Evolutionary conservation across 2,113 vertebrate species (phyloP).

Genomic region (Anolis sagrei): DNA sequence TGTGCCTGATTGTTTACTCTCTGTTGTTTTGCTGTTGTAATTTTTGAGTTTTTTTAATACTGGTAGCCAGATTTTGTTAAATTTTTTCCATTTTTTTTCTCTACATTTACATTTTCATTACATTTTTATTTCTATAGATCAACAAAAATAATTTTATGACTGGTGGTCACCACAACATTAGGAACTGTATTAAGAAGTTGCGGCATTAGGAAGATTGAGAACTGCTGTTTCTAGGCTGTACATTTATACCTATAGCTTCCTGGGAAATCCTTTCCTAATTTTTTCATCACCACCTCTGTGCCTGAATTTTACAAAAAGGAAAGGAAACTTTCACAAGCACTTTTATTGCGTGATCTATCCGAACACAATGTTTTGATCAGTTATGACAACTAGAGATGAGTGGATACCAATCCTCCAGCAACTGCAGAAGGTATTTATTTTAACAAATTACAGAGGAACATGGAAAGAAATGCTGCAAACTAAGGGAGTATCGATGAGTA

Average conservation of each 20-base stretch:
- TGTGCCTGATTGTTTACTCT: too few species aligned
- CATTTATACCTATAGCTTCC: conserved; percentile 28
- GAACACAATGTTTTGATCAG: conserved; percentile 78
- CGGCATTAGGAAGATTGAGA: too few species aligned
- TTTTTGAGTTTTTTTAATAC: too few species aligned
- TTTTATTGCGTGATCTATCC: conserved; percentile 42
- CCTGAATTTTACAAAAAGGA: not conserved
- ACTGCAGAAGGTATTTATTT: conserved; percentile 79
- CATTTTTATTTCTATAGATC: too few species aligned
- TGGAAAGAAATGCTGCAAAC: conserved; percentile 60
- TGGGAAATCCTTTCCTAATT: conserved; percentile 10
- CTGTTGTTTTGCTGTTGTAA: too few species aligned
- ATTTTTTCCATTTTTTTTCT: too few species aligned
- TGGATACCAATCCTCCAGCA: conserved; percentile 78
- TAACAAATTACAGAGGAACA: conserved; percentile 83
- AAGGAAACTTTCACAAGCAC: conserved; percentile 46
- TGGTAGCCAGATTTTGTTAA: too few species aligned
- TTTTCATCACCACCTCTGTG: conserved; percentile 35
- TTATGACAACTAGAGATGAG: conserved; percentile 80
- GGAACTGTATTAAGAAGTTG: too few species aligned
- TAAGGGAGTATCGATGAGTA: conserved; percentile 72
- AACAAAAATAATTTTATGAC: too few species aligned
- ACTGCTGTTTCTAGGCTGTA: not conserved
- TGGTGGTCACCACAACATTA: too few species aligned
- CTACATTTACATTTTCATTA: too few species aligned